A percentile compares a stretch with the other conserved stretches of the same genome.
Conservation (phyloP, 2,113 vertebrate species). For the Butorides virescens region DNA sequence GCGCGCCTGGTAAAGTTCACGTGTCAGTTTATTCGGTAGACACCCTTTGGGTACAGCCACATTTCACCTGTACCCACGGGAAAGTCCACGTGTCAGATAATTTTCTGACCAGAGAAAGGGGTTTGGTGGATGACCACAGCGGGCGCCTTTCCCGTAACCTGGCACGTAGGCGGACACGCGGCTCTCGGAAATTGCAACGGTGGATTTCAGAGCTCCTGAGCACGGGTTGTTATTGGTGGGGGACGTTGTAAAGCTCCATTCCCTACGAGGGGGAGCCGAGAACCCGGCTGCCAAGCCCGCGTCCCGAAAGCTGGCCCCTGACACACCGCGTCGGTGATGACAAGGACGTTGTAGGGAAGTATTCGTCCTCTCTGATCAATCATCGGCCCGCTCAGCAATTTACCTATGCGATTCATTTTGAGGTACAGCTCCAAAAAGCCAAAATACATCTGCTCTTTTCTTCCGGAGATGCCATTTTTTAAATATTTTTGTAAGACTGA, state of each 20-base stretch:
- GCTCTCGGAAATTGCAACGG: not conserved
- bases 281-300: not conserved
- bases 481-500: not conserved
- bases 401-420: not conserved
- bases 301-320: not conserved
- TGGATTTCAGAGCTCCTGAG: slow-evolving; percentile 11
- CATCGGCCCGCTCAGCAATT: not conserved
- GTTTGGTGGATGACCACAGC: not conserved
- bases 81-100: not conserved
- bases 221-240: not conserved
- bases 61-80: not conserved
- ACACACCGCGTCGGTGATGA: not conserved
- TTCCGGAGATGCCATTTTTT: not conserved
- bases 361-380: not conserved
- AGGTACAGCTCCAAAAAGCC: not conserved
- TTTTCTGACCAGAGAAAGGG: not conserved
- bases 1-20: not conserved
- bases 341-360: not conserved
- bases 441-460: not conserved
- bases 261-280: not conserved
- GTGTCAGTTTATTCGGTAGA: not conserved
- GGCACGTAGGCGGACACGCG: not conserved
- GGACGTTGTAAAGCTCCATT: not conserved
- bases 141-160: not conserved
- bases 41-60: not conserved